These are phyloP conservation scores for Heterotilapia buettikoferi DNA, from an alignment of 2,113 vertebrate genomes.

Conservation along the genomic window DNA sequence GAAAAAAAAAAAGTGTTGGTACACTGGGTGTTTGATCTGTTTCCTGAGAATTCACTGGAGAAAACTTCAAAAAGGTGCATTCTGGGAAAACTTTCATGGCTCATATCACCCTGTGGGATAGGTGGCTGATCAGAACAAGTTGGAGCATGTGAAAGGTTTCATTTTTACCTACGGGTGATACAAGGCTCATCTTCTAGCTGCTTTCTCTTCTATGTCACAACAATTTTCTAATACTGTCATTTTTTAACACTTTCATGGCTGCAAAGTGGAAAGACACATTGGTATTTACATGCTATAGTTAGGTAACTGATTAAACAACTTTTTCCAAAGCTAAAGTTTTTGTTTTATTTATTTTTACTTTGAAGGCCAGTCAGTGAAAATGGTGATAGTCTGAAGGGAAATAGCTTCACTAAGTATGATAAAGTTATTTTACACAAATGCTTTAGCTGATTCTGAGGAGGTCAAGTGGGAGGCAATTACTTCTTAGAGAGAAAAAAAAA, in stretches of 20 bases:
- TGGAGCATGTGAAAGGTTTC: not conserved
- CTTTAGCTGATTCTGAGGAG: not conserved
- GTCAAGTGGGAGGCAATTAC: not conserved
- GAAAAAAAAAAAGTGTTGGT: rapidly evolving
- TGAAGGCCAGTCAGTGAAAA: not conserved
- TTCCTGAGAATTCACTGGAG: not conserved
- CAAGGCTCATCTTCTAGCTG: not conserved
- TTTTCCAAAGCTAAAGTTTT: not conserved
- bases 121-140: not conserved
- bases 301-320: not conserved
- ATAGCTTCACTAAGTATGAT: not conserved
- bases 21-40: not conserved
- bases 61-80: not conserved
- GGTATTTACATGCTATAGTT: not conserved
- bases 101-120: not conserved
- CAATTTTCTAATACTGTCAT: not conserved
- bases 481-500: not conserved
- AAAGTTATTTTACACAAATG: not conserved
- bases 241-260: not conserved
- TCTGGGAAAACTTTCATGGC: not conserved
- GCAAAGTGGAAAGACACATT: not conserved
- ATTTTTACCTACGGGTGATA: not conserved
- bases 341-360: not conserved
- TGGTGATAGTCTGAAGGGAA: not conserved
- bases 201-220: not conserved